Conservation (phyloP, 1,140 invertebrate species). For the Nomia melanderi region DNA sequence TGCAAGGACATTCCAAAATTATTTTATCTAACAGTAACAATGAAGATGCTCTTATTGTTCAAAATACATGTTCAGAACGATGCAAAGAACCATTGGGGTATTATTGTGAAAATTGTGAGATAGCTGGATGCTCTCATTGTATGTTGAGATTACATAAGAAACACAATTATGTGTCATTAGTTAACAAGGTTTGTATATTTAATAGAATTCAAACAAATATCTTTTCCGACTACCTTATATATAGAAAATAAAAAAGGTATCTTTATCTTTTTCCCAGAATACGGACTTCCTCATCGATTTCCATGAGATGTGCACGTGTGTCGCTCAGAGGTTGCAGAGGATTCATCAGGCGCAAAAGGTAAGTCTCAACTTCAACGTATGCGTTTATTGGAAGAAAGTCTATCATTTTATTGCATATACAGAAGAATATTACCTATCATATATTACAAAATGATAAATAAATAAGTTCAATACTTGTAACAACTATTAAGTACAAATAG, state of each 20-base stretch:
- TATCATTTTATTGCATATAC: slow-evolving; percentile 7
- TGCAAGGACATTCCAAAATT: slow-evolving; percentile 62
- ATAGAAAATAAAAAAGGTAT: slow-evolving; percentile 20
- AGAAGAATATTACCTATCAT: slow-evolving; percentile 16
- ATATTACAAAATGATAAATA: slow-evolving; percentile 63
- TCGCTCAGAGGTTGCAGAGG: slow-evolving; percentile 32
- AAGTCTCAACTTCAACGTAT: slow-evolving; percentile 35
- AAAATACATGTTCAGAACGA: slow-evolving; percentile 53
- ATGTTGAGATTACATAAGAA: slow-evolving; percentile 68
- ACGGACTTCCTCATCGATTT: slow-evolving; percentile 42
- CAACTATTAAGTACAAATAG: slow-evolving; percentile 25
- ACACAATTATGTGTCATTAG: slow-evolving; percentile 57
- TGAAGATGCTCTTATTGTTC: slow-evolving; percentile 11
- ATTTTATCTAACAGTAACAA: slow-evolving; percentile 4
- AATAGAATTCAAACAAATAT: neutral
- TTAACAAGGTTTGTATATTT: slow-evolving; percentile 59
- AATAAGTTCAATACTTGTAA: slow-evolving; percentile 69
- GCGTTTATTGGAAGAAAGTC: neutral
- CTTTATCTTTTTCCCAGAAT: slow-evolving; percentile 65
- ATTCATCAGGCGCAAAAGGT: slow-evolving; percentile 59
- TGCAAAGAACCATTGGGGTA: slow-evolving; percentile 62
- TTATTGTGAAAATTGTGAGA: slow-evolving; percentile 74
- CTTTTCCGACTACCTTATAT: slow-evolving; percentile 3
- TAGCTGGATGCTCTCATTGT: slow-evolving; percentile 73
- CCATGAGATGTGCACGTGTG: neutral